Conservation (phyloP, 2,113 vertebrate species). For the Abramis brama region DNA sequence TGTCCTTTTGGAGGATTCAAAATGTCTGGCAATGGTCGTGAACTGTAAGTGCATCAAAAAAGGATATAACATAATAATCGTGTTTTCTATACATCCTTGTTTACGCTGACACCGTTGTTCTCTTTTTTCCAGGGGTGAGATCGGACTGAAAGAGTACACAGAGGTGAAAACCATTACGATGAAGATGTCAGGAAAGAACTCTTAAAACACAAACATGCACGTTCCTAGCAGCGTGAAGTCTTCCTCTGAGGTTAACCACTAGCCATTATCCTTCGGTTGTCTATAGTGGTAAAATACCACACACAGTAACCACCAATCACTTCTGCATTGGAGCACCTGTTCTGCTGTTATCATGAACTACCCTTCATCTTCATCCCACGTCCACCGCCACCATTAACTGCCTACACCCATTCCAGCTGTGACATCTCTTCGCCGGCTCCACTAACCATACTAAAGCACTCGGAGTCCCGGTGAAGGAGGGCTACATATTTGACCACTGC, state of each 20-base stretch:
- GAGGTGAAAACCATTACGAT: constrained; percentile 98
- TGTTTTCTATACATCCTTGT: not conserved
- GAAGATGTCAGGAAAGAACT: constrained; percentile 94
- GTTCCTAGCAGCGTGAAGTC: constrained; percentile 58
- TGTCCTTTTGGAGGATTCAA: constrained; percentile 99
- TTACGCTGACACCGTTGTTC: not conserved
- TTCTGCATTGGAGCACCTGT: constrained; percentile 51
- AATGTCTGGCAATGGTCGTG: constrained; percentile 99
- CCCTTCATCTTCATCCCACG: constrained; percentile 35
- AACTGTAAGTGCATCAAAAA: constrained; percentile 90
- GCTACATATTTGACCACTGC: constrained; percentile 47
- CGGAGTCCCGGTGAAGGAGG: constrained; percentile 67
- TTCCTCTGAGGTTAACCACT: constrained; percentile 63
- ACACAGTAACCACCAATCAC: constrained; percentile 55
- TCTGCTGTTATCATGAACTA: constrained; percentile 51
- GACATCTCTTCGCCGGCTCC: constrained; percentile 63
- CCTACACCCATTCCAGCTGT: constrained; percentile 57
- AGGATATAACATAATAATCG: not conserved
- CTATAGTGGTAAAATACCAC: constrained; percentile 55
- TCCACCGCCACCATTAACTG: constrained; percentile 47
- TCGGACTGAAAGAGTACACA: constrained; percentile 92
- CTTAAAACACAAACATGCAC: constrained; percentile 74
- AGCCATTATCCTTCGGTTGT: constrained; percentile 61
- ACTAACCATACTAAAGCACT: constrained; percentile 81
- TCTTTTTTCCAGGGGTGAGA: constrained; percentile 85